Conservation (phyloP, 2,797 vertebrate species). For the Siniperca obscura region DNA sequence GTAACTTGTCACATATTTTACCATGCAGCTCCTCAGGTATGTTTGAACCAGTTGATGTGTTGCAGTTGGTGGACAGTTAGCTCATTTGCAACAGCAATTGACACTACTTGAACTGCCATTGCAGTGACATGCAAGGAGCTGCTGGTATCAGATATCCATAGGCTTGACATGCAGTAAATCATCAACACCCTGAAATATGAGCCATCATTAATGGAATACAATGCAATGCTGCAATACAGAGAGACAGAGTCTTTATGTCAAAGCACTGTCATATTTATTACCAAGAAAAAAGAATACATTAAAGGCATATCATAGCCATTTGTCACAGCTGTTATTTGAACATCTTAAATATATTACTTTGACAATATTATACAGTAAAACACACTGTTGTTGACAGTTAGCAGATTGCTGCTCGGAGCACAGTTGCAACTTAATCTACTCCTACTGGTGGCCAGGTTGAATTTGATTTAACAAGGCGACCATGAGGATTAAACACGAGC, state of each 20-base stretch:
- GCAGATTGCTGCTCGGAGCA: conserved; percentile 53
- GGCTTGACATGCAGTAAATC: conserved; percentile 51
- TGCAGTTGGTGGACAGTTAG: conserved; percentile 35
- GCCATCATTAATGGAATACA: conserved; percentile 22
- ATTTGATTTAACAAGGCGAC: conserved; percentile 54
- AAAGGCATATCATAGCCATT: conserved; percentile 78
- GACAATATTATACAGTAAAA: conserved; percentile 79
- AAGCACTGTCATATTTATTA: conserved; percentile 86
- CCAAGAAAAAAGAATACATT: conserved; percentile 79
- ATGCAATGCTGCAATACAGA: conserved; percentile 37
- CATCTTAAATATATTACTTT: conserved; percentile 76
- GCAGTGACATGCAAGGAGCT: conserved; percentile 38
- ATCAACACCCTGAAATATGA: conserved; percentile 37
- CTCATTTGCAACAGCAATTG: conserved; percentile 33
- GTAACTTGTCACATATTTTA: not conserved
- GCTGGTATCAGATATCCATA: conserved; percentile 46
- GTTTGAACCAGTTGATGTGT: not conserved
- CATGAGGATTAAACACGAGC: conserved; percentile 57
- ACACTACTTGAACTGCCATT: conserved; percentile 32
- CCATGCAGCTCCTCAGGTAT: not conserved
- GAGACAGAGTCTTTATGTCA: conserved; percentile 62
- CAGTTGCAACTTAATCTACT: conserved; percentile 43
- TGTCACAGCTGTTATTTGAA: conserved; percentile 76
- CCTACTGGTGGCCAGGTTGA: conserved; percentile 37
- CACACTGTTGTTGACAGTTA: conserved; percentile 70